phyloP scores from a whole-genome alignment of 2,113 vertebrate species.

The Alethe diademata region DNA sequence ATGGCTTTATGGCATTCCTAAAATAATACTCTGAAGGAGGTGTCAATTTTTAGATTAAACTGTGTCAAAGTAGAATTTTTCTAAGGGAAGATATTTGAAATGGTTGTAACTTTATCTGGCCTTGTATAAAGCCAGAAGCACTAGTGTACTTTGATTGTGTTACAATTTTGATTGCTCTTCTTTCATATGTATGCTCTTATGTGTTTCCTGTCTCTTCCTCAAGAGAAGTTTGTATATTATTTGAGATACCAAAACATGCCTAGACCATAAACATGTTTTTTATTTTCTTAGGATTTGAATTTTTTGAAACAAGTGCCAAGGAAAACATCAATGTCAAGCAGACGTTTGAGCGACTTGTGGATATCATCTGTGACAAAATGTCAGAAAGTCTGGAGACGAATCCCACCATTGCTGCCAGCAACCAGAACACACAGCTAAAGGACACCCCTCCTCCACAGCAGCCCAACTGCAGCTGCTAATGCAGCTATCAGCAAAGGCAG shows the following conservation, averaged over 20 bases:
- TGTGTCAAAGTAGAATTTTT: background rate
- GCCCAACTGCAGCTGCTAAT: conserved; percentile 91
- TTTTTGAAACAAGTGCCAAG: conserved; percentile 97
- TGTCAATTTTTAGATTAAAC: background rate
- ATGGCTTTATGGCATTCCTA: background rate
- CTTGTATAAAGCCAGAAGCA: background rate
- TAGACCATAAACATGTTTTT: background rate
- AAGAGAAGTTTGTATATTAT: background rate
- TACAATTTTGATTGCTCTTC: background rate
- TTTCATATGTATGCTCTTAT: background rate
- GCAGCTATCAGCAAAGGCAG: conserved; percentile 17
- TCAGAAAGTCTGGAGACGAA: conserved; percentile 91
- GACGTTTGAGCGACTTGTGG: conserved; percentile 93
- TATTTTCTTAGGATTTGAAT: conserved; percentile 90
- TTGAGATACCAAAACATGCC: background rate
- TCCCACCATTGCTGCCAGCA: conserved; percentile 83
- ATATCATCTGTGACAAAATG: conserved; percentile 98
- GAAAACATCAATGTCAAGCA: conserved; percentile 98
- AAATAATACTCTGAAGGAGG: background rate
- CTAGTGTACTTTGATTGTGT: background rate
- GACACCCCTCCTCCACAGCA: conserved; percentile 89
- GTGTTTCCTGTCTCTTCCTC: background rate
- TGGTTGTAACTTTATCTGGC: background rate
- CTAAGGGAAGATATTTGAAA: background rate
- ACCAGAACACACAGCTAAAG: conserved; percentile 87